A percentile compares a stretch with the other conserved stretches of the same genome.
These are phyloP conservation scores for Pomatorhinus ruficollis DNA, from an alignment of 2,113 vertebrate species.

Conservation along the genomic window DNA sequence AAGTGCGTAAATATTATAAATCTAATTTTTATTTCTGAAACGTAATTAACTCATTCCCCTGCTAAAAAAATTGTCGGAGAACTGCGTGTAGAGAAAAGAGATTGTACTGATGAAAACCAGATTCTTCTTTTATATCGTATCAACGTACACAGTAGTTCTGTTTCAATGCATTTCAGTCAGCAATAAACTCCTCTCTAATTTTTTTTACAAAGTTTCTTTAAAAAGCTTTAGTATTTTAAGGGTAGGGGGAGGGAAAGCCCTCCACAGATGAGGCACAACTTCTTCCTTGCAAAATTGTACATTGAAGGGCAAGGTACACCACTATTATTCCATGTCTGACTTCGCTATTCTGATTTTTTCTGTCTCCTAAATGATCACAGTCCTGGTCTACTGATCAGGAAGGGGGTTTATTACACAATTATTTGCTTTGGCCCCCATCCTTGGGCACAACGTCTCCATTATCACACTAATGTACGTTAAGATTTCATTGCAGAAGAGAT, in stretches of 20 bases:
- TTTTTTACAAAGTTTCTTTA: neutral
- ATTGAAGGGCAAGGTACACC: neutral
- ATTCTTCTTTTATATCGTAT: neutral
- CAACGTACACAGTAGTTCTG: neutral
- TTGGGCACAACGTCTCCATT: neutral
- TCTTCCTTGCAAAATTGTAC: neutral
- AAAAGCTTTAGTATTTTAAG: neutral
- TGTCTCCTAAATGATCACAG: neutral
- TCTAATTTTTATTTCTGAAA: conserved; percentile 31
- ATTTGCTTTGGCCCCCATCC: neutral
- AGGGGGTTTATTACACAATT: neutral
- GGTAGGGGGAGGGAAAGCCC: rapidly evolving
- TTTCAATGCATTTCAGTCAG: neutral
- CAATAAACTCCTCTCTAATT: neutral
- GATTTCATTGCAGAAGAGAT: neutral
- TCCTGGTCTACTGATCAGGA: neutral
- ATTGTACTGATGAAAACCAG: neutral
- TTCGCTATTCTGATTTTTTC: neutral
- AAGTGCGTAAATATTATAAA: conserved; percentile 8
- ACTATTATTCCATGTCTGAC: neutral
- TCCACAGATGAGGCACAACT: neutral
- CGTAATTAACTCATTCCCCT: neutral
- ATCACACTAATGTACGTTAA: neutral
- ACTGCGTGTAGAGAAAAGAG: neutral
- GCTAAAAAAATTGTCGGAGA: neutral